A percentile compares a stretch with the other conserved stretches of the same genome.
Evolutionary conservation across 2,113 vertebrate species (phyloP).

Genomic region (Dunckerocampus dactyliophorus): DNA sequence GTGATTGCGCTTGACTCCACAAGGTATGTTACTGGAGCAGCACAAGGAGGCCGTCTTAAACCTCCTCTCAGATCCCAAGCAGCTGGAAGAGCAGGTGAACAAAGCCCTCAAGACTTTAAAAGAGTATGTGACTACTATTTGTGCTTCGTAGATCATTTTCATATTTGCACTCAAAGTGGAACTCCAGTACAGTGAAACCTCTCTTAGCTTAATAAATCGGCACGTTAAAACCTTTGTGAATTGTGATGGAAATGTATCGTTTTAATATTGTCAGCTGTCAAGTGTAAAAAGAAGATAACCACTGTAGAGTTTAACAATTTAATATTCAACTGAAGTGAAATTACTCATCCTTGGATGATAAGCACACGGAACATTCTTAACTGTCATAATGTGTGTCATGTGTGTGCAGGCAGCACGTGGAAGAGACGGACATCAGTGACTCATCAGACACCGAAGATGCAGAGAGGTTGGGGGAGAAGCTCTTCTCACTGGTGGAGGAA

Average conservation of each 20-base stretch:
- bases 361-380: too few relatives aligned
- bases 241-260: too few relatives aligned
- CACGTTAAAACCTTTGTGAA: too few relatives aligned
- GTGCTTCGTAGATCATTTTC: not conserved
- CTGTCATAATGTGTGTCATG: too few relatives aligned
- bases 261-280: not conserved
- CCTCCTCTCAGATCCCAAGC: conserved; percentile 62
- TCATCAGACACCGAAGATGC: conserved; percentile 60
- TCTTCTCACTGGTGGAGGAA: conserved; percentile 68
- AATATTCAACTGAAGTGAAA: too few relatives aligned
- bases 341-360: too few relatives aligned
- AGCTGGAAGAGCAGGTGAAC: conserved; percentile 69
- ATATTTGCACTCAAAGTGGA: not conserved
- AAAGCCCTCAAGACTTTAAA: conserved; percentile 67
- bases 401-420: conserved; percentile 40
- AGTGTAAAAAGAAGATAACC: too few relatives aligned
- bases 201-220: too few relatives aligned
- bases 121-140: conserved; percentile 51
- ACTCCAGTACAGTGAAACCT: not conserved
- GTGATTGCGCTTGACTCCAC: conserved; percentile 1
- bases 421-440: conserved; percentile 55
- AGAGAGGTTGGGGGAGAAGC: conserved; percentile 70
- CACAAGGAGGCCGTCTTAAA: conserved; percentile 65
- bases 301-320: too few relatives aligned
- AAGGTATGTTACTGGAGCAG: conserved; percentile 78